Evolutionary conservation across 2,797 vertebrate species (phyloP), one percentile per base, ranked within the genome.

Genomic region (Denticeps clupeoides): DNA sequence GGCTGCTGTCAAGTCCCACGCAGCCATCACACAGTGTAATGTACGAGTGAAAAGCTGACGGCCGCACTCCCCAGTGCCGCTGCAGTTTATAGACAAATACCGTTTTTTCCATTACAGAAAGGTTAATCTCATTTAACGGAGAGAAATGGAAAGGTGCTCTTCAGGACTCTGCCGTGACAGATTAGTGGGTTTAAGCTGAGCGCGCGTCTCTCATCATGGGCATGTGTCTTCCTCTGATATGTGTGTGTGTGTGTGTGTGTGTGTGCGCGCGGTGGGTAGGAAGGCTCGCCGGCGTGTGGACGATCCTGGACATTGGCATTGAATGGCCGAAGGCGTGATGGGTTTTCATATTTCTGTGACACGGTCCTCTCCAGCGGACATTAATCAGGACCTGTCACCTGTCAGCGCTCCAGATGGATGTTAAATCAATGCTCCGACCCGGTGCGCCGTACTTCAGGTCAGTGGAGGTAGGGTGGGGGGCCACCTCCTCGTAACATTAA

Each of bases 341-440:
- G 41, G 60, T 58, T 65, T 62, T 65, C 58, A 62, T 73, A 67
- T 75, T 67, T 75, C 57, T 13, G 6, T 69, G 72, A 76, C 65
- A 64, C 65, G 63, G 40, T 63, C 59, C 65, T 62, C 37, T 53
- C 23, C 40, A 57, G 62, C 55, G 47, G 47, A 54, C 68, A 71
- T 69, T 63, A 75, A 74, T 74, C 58, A 68, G 41, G 33, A 1
- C 52, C 63, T 73, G 67, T 64, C 57, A 62, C 53, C 62, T 72
- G 62, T 67, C 70, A 73, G 25, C 62, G 56, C 60, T 51, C 35
- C 60, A 42, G 41, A 62, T 60, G 62, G 62, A 57, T 50, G 59
- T 63, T 64, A 69, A 53, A 45, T 29, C 47, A 56, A 49, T 56
- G 29, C 57, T 70, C 63, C 68, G 62, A 62, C 59, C 59, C 22